Conservation (phyloP, 2,113 vertebrate genomes). For the Boulengerochromis microlepis region DNA sequence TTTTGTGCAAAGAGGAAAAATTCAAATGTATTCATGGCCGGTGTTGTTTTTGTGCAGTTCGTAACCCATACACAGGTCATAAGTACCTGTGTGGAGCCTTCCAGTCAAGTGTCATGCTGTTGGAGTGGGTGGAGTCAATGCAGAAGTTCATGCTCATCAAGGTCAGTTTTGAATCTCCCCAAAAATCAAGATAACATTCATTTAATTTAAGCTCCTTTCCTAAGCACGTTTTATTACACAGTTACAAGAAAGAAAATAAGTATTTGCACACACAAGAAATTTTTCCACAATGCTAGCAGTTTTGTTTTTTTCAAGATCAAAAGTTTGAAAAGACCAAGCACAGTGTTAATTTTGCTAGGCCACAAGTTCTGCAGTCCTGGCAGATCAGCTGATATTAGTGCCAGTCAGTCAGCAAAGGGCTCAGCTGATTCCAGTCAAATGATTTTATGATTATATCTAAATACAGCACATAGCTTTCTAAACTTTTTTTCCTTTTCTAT, state of each 20-base stretch:
- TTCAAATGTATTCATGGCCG: neutral
- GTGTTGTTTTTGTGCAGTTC: constrained; percentile 74
- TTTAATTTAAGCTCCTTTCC: neutral
- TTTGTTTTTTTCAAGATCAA: neutral
- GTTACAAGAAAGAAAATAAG: neutral
- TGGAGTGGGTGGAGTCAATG: constrained; percentile 99
- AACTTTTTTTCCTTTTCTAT: neutral
- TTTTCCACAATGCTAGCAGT: neutral
- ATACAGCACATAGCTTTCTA: too few relatives aligned
- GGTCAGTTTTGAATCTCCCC: constrained; percentile 67
- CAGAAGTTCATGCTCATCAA: constrained; percentile 99
- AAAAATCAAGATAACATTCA: neutral
- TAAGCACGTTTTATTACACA: accelerated
- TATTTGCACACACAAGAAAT: accelerated
- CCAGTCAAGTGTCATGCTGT: constrained; percentile 90
- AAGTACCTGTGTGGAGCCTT: constrained; percentile 97
- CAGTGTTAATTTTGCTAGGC: neutral
- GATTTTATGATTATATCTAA: neutral
- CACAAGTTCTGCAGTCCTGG: neutral
- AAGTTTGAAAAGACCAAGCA: neutral
- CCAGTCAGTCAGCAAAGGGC: neutral
- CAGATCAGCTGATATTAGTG: neutral
- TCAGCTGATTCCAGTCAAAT: neutral
- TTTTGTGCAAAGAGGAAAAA: neutral
- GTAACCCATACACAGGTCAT: constrained; percentile 93